Conservation (phyloP, 2,797 vertebrate genomes). For the Loriculus beryllinus region DNA sequence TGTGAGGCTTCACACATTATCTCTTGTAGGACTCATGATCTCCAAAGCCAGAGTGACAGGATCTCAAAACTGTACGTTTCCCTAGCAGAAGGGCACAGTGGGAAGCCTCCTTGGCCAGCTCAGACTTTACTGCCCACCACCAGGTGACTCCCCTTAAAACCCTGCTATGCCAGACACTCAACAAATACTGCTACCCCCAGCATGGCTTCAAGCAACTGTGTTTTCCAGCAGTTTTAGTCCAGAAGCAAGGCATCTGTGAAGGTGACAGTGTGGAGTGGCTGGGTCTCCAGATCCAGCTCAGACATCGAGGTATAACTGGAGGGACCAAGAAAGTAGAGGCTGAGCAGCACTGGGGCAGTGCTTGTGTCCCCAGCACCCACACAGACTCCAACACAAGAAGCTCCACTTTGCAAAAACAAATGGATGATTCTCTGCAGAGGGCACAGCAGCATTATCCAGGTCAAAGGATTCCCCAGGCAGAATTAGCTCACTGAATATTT, state of each 20-base stretch:
- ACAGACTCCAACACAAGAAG: not conserved
- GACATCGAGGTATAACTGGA: not conserved
- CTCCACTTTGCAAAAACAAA: not conserved
- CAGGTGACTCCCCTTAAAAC: not conserved
- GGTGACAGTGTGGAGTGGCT: not conserved
- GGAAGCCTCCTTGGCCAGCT: not conserved
- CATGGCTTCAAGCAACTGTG: not conserved
- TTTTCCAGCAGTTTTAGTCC: not conserved
- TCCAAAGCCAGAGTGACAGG: fast-evolving
- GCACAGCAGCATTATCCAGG: not conserved
- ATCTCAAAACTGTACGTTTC: not conserved
- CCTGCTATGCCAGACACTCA: fast-evolving
- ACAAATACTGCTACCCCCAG: not conserved
- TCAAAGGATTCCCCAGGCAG: not conserved
- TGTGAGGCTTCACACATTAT: fast-evolving
- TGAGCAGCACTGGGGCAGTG: not conserved
- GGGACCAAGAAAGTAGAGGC: not conserved
- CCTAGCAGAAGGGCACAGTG: not conserved
- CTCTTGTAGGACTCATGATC: not conserved
- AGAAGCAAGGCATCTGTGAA: not conserved
- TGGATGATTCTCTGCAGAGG: not conserved
- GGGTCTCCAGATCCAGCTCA: not conserved
- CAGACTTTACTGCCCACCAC: not conserved
- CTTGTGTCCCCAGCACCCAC: not conserved
- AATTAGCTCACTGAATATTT: not conserved